Percentiles rank a stretch among this genome's conserved stretches.
Conservation (phyloP, 2,888 invertebrate genomes). For the Lycaena phlaeas region DNA sequence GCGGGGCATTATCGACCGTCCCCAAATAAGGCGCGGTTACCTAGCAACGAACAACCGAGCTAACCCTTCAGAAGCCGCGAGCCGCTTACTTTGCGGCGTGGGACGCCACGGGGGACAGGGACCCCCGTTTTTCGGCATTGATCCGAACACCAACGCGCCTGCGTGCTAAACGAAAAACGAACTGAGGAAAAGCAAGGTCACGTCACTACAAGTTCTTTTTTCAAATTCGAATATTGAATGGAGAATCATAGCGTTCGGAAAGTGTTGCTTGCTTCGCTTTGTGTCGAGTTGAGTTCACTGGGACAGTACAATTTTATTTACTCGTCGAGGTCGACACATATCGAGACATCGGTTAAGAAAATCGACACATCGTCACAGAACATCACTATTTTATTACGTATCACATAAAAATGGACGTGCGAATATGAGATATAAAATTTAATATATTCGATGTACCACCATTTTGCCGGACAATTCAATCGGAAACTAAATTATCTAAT, state of each 20-base stretch:
- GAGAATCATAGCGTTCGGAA: conserved; percentile 52
- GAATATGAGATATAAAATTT: neutral
- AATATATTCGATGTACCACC: conserved; percentile 4
- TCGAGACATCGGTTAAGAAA: conserved; percentile 2
- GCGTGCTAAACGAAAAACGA: conserved; percentile 67
- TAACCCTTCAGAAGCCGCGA: conserved; percentile 67
- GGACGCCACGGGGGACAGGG: conserved; percentile 39
- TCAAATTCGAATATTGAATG: conserved; percentile 66
- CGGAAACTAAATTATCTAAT: conserved; percentile 51
- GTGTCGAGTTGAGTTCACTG: conserved; percentile 34
- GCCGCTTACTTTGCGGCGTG: conserved; percentile 58
- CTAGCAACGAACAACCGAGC: conserved; percentile 52
- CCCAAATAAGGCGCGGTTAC: conserved; percentile 47
- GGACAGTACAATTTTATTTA: conserved; percentile 28
- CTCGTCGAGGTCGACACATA: conserved; percentile 17
- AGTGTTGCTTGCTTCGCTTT: conserved; percentile 40
- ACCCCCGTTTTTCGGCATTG: conserved; percentile 70
- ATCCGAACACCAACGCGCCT: conserved; percentile 61
- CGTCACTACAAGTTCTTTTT: conserved; percentile 67
- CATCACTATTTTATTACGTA: neutral
- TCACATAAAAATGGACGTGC: neutral
- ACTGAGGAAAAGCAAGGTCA: conserved; percentile 64
- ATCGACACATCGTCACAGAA: neutral
- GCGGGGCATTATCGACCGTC: conserved; percentile 52
- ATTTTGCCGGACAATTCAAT: conserved; percentile 23